These are phyloP conservation scores for Polydrusus tereticollis DNA, from an alignment of 2,888 invertebrate species.

Conservation along the genomic window DNA sequence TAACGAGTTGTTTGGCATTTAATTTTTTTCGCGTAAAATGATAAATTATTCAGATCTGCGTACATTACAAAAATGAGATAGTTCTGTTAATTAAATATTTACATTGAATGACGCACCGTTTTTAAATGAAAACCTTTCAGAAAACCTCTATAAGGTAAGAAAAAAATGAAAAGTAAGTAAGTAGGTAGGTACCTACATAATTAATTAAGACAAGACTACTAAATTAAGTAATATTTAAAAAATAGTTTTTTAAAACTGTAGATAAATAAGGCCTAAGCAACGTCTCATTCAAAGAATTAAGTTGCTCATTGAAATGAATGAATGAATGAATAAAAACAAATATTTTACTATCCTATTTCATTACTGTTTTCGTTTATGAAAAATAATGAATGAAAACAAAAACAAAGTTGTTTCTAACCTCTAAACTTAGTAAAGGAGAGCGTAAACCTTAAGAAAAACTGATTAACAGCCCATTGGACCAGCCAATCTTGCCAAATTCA, in stretches of 20 bases:
- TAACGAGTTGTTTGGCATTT: slow-evolving; percentile 30
- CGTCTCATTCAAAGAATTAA: background rate
- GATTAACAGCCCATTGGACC: slow-evolving; percentile 12
- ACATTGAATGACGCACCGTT: background rate
- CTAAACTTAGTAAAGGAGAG: background rate
- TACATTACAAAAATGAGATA: background rate
- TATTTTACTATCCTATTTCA: background rate
- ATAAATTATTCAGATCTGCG: background rate
- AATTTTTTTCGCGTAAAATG: background rate
- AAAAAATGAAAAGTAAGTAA: too few relatives aligned
- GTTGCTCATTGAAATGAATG: too few relatives aligned
- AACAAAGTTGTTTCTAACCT: slow-evolving; percentile 31
- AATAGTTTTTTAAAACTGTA: too few relatives aligned
- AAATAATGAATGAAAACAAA: slow-evolving; percentile 35
- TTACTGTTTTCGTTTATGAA: slow-evolving; percentile 14
- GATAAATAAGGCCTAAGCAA: background rate
- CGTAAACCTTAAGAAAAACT: slow-evolving; percentile 9
- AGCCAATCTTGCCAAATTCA: slow-evolving; percentile 19
- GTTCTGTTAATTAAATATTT: background rate
- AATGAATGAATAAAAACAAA: background rate
- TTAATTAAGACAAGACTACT: too few relatives aligned
- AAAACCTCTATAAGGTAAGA: background rate
- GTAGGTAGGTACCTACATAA: too few relatives aligned
- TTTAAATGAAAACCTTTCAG: slow-evolving; percentile 12
- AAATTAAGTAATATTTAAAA: too few relatives aligned